phyloP scores from a whole-genome alignment of 1,140 invertebrate genomes.

The Bombus superbus region DNA sequence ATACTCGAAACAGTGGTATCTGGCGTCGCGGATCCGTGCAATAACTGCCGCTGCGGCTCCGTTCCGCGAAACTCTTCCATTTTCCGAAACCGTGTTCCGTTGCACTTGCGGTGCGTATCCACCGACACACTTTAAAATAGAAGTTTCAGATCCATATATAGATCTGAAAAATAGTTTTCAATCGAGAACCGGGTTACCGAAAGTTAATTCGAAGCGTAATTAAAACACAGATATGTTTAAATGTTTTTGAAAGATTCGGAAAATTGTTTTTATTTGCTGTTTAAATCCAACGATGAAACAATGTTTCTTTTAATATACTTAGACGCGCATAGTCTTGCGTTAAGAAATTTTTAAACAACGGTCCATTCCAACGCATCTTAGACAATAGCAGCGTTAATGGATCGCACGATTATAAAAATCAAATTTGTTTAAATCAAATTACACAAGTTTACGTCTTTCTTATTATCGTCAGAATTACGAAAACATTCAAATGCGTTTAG shows the following conservation, averaged over 20 bases:
- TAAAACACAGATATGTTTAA: neutral
- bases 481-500: too few relatives aligned
- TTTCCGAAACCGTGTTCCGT: slow-evolving; percentile 41
- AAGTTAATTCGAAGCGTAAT: slow-evolving; percentile 27
- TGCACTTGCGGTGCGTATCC: slow-evolving; percentile 27
- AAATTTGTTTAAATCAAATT: too few relatives aligned
- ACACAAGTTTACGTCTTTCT: too few relatives aligned
- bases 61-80: slow-evolving; percentile 59
- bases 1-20: slow-evolving; percentile 36
- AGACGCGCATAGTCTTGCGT: too few relatives aligned
- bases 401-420: too few relatives aligned
- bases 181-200: neutral
- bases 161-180: neutral
- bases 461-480: too few relatives aligned
- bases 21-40: slow-evolving; percentile 54
- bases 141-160: neutral
- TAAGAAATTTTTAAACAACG: too few relatives aligned
- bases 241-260: neutral
- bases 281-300: too few relatives aligned
- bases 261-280: too few relatives aligned
- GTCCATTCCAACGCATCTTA: too few relatives aligned
- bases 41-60: slow-evolving; percentile 52
- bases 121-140: slow-evolving; percentile 22
- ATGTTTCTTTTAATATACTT: too few relatives aligned
- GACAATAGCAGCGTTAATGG: too few relatives aligned